phyloP scores from a whole-genome alignment of 2,888 invertebrate genomes.

The Hypena proboscidalis region DNA sequence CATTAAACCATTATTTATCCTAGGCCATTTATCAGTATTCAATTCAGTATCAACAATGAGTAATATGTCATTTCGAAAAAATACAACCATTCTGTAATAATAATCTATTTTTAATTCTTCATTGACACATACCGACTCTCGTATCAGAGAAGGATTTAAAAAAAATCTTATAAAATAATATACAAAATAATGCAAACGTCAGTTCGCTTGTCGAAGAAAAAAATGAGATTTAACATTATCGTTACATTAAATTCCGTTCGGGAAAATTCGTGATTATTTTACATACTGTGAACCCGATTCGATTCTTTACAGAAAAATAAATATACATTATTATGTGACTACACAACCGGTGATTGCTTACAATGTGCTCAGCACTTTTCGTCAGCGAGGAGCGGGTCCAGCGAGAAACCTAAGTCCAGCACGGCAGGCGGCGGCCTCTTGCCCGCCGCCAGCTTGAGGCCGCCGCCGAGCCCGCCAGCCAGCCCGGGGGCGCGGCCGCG shows the following conservation, averaged over 20 bases:
- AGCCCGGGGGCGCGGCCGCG: constrained; percentile 44
- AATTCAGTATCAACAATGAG: constrained; percentile 78
- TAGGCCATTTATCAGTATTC: constrained; percentile 81
- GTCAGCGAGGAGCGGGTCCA: constrained; percentile 79
- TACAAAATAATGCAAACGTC: constrained; percentile 85
- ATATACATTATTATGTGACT: constrained; percentile 77
- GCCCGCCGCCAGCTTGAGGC: constrained; percentile 50
- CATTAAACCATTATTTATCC: constrained; percentile 78
- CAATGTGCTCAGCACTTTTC: constrained; percentile 75
- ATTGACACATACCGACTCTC: constrained; percentile 61
- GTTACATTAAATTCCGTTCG: constrained; percentile 67
- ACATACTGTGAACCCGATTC: constrained; percentile 72
- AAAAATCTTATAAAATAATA: constrained; percentile 83
- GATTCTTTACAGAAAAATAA: constrained; percentile 79
- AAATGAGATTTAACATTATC: constrained; percentile 77
- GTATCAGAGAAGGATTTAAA: constrained; percentile 64
- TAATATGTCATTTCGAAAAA: constrained; percentile 78
- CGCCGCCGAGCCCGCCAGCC: constrained; percentile 42
- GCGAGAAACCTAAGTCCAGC: constrained; percentile 74
- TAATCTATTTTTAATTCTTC: constrained; percentile 70
- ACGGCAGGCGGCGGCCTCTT: constrained; percentile 60
- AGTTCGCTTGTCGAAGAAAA: constrained; percentile 67
- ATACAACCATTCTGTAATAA: constrained; percentile 79
- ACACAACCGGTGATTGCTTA: constrained; percentile 76
- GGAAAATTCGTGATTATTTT: constrained; percentile 73